These are phyloP conservation scores for Pterocles orientalis DNA, from an alignment of 2,113 vertebrate species.

Conservation along the genomic window DNA sequence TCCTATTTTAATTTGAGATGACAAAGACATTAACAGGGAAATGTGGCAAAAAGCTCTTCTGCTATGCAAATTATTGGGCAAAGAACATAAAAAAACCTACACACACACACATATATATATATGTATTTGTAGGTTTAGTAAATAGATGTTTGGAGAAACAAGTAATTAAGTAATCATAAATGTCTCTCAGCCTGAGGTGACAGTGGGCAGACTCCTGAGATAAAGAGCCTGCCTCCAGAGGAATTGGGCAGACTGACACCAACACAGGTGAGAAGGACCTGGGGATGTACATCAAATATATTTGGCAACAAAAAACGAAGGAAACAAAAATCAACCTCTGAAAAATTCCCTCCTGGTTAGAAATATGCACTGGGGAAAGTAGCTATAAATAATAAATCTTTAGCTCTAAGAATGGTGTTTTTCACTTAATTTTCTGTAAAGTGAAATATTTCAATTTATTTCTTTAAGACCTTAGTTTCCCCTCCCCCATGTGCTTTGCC, in stretches of 20 bases:
- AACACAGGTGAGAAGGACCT: not conserved
- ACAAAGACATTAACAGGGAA: not conserved
- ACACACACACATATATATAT: not conserved
- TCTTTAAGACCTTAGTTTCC: slow-evolving; percentile 16
- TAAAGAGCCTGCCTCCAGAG: not conserved
- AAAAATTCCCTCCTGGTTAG: not conserved
- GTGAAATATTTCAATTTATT: slow-evolving; percentile 6
- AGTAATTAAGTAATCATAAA: not conserved
- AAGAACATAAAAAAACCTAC: not conserved
- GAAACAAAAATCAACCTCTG: not conserved
- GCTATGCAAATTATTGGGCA: not conserved
- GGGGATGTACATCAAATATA: not conserved
- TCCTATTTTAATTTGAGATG: not conserved
- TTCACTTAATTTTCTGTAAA: slow-evolving; percentile 22
- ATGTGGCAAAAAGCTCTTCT: not conserved
- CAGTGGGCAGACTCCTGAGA: not conserved
- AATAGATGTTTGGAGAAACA: not conserved
- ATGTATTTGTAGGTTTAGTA: not conserved
- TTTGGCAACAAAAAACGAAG: not conserved
- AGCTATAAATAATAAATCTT: slow-evolving; percentile 15
- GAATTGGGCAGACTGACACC: not conserved
- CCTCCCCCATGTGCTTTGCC: not conserved
- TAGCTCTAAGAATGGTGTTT: not conserved
- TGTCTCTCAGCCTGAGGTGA: not conserved
- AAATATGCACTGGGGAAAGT: not conserved